Base-by-base conservation (phyloP, 1,140 invertebrate genomes). In the Conopomorpha cramerella region DNA sequence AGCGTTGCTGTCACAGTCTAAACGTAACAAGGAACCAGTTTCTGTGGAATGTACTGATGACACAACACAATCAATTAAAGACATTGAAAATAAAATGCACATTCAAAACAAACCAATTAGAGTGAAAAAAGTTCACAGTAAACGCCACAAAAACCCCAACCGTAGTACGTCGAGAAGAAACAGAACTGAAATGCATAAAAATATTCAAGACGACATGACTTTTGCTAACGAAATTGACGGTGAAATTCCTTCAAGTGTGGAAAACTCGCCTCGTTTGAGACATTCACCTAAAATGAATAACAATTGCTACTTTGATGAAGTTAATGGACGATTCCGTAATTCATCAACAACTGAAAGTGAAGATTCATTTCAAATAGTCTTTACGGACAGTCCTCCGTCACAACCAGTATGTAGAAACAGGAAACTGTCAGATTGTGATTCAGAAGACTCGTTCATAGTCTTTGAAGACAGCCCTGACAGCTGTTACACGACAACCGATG, bases 351-450 rank as follows among this genome's bases (percentile, higher is more conserved):
- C 49, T 0, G 65, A 70, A 0, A 74, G 66, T 34, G 61, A 74
- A 1, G 70, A 71, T 39, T 74, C 70, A 8, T 74, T 67, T 37
- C 70, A 74, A 60, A 71, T 74, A 12, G 70, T 74, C 0, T 70
- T 74, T 37, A 46, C 47, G 0, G 70, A 74, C 12, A 44, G 43
- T 23, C 19, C 19, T n/a, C 27, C 54, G 56, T 0, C 32, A 38
- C 12, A 10, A 11, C 0, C 3, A 16, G 23, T 33, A n/a, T n/a
- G n/a, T n/a, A n/a, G 52, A 36, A 38, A 23, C 7, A 30, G 54
- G 3, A 47, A 46, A 30, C 36, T 51, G 34, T 74, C 70, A 0
- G 70, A 74, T 10, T 74, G 70, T 41, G 66, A 74, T 1, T 74
- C 70, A 0, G 70, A 74, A 32, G 70, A 74, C 31, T 74, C 66